Base-by-base conservation (phyloP, 2,888 invertebrate genomes). In the Melinaea marsaeus region DNA sequence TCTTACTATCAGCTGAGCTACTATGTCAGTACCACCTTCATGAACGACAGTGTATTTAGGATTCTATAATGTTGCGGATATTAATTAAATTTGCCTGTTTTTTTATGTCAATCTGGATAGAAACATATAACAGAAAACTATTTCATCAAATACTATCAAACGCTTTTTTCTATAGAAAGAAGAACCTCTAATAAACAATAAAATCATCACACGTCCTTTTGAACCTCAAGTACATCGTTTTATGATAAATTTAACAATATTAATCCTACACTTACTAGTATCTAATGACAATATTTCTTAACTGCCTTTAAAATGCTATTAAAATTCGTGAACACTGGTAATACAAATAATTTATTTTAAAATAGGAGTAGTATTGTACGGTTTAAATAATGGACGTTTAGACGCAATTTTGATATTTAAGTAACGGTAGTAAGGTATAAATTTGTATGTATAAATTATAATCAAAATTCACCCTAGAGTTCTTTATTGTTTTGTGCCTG, bases 401-500 rank as follows among this genome's bases (percentile, higher is more conserved):
- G 22, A n/a, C 9, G 7, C 6, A 22, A 51, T 51, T 51, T 51
- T 51, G 32, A 22, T 32, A 32, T 51, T 51, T 32, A 51, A 6
- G 11, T 51, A 51, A 32, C 7, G 7, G 7, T 51, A 32, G 32
- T 51, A 51, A 51, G 51, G 32, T 32, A 22, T 51, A 51, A 6
- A 51, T 51, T 51, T 51, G 51, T 32, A 32, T 32, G 11, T 32
- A 32, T 51, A 11, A 22, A 51, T 5, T 51, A 51, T 51, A 51
- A 32, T 51, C 32, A 51, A 51, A 51, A 32, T 51, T 22, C 11
- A 32, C 51, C 22, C 22, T 32, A 51, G 42, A 42, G 51, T 32
- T 51, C 51, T 32, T 51, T 51, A 51, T 51, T 51, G 51, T 51
- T 51, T 51, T 32, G 51, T 51, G 46, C 13, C 46, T n/a, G 51